These are phyloP conservation scores for Silurus lanzhouensis DNA, from an alignment of 2,797 vertebrate species.

Conservation along the genomic window DNA sequence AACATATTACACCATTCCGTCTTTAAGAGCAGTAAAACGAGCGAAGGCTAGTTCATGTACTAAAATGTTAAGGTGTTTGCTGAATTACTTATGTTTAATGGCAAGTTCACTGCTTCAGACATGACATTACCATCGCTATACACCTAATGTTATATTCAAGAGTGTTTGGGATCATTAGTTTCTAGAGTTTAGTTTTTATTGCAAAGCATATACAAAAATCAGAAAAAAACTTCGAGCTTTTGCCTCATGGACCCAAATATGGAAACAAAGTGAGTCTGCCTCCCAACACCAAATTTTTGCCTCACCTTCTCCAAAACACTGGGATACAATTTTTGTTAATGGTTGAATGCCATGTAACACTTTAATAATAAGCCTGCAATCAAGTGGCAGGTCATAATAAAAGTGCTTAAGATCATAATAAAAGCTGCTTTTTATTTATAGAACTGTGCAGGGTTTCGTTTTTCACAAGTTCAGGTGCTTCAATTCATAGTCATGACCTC, in stretches of 20 bases:
- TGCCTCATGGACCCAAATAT: too few relatives aligned
- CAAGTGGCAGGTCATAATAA: not conserved
- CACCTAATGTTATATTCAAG: not conserved
- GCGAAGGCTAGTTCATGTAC: too few relatives aligned
- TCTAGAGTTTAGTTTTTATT: not conserved
- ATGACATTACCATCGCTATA: not conserved
- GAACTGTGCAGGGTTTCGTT: slow-evolving; percentile 3
- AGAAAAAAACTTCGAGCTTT: too few relatives aligned
- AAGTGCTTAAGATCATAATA: slow-evolving; percentile 1
- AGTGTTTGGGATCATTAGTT: not conserved
- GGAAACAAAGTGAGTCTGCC: too few relatives aligned
- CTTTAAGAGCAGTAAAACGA: not conserved
- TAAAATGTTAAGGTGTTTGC: not conserved
- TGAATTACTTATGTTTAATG: not conserved
- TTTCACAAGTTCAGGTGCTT: not conserved
- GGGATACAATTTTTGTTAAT: slow-evolving; percentile 1
- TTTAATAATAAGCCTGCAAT: not conserved
- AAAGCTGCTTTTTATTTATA: slow-evolving; percentile 30
- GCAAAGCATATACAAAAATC: too few relatives aligned
- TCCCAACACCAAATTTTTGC: too few relatives aligned
- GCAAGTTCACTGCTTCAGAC: not conserved
- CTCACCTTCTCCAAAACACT: not conserved
- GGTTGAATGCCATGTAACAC: not conserved
- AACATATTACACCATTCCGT: too few relatives aligned
- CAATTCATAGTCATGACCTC: not conserved